A percentile compares a stretch with the other conserved stretches of the same genome.
These are phyloP conservation scores for Austrolebias charrua DNA, from an alignment of 2,797 vertebrate genomes.

Conservation along the genomic window DNA sequence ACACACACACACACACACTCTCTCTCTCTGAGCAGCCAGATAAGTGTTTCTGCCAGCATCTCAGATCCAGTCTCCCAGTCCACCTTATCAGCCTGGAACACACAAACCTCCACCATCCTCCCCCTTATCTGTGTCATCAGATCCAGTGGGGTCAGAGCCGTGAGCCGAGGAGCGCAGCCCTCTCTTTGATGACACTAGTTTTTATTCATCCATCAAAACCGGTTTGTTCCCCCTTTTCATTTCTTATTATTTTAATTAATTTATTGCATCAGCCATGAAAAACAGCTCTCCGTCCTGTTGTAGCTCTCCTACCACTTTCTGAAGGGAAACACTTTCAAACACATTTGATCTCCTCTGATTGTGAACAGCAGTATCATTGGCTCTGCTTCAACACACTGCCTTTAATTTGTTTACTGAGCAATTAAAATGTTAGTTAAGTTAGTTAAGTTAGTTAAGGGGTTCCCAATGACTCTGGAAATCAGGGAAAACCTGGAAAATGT, in stretches of 20 bases:
- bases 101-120: constrained; percentile 61
- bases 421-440: too few relatives aligned
- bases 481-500: too few relatives aligned
- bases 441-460: too few relatives aligned
- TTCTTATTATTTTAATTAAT: constrained; percentile 49
- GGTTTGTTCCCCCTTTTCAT: constrained; percentile 38
- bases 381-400: too few relatives aligned
- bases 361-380: too few relatives aligned
- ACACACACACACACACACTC: neutral
- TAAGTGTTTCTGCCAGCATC: constrained; percentile 61
- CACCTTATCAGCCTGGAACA: constrained; percentile 76
- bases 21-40: constrained; percentile 49
- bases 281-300: too few relatives aligned
- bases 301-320: too few relatives aligned
- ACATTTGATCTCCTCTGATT: too few relatives aligned
- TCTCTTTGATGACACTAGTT: constrained; percentile 59
- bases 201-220: constrained; percentile 56
- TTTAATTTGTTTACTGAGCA: too few relatives aligned
- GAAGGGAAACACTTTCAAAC: too few relatives aligned
- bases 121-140: constrained; percentile 74
- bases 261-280: neutral
- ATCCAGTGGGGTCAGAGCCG: constrained; percentile 71
- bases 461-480: too few relatives aligned
- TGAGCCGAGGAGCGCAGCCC: constrained; percentile 52
- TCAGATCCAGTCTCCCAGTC: constrained; percentile 51